These are phyloP conservation scores for Drosophila ochracea DNA, from an alignment of 2,888 invertebrate species.

Conservation along the genomic window DNA sequence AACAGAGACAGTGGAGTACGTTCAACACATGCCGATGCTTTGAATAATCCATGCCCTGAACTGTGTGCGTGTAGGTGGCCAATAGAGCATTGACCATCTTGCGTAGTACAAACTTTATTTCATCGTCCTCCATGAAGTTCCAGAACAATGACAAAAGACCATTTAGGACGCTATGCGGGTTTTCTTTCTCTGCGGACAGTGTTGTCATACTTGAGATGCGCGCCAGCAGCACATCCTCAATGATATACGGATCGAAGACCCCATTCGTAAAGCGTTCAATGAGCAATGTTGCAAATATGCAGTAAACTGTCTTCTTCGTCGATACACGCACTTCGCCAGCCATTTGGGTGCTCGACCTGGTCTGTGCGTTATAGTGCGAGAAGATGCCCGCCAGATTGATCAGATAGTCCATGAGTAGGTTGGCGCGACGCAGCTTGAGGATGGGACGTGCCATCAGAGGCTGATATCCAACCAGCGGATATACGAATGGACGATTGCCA, in stretches of 20 bases:
- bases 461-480: slow-evolving; percentile 89
- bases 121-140: slow-evolving; percentile 84
- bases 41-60: slow-evolving; percentile 82
- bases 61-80: slow-evolving; percentile 79
- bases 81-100: slow-evolving; percentile 82
- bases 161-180: slow-evolving; percentile 78
- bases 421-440: slow-evolving; percentile 75
- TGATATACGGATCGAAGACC: slow-evolving; percentile 89
- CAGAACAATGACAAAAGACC: slow-evolving; percentile 83
- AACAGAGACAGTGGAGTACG: slow-evolving; percentile 85
- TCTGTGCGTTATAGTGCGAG: slow-evolving; percentile 74
- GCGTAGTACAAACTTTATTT: slow-evolving; percentile 82
- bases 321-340: slow-evolving; percentile 55
- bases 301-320: slow-evolving; percentile 86
- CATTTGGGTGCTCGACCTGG: slow-evolving; percentile 11
- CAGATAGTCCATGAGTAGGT: slow-evolving; percentile 81
- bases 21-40: slow-evolving; percentile 85
- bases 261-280: slow-evolving; percentile 88
- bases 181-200: slow-evolving; percentile 72
- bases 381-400: slow-evolving; percentile 82
- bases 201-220: slow-evolving; percentile 73
- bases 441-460: slow-evolving; percentile 87
- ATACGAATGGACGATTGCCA: slow-evolving; percentile 89
- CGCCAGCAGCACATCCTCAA: slow-evolving; percentile 89
- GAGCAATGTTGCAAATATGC: slow-evolving; percentile 86